Conservation (phyloP, 2,113 vertebrate genomes). For the Actinemys pallida region DNA sequence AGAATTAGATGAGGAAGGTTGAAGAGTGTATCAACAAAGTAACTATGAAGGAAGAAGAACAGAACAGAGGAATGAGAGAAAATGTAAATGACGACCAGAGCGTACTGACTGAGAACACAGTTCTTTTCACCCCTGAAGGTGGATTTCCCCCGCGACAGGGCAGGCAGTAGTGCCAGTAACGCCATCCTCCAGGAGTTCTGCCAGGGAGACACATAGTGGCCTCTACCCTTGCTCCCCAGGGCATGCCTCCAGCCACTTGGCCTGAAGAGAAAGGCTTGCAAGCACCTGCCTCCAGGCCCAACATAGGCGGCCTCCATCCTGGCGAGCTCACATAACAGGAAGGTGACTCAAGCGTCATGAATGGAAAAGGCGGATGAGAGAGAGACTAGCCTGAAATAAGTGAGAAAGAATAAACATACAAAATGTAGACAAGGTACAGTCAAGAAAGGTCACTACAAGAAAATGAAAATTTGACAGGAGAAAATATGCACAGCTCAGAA, state of each 20-base stretch:
- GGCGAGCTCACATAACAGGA: neutral
- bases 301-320: neutral
- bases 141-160: neutral
- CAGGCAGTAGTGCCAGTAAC: slow-evolving; percentile 34
- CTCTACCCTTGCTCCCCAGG: neutral
- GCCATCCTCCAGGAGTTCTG: slow-evolving; percentile 3
- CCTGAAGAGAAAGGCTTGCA: slow-evolving; percentile 2
- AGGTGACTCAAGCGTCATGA: neutral
- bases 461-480: neutral
- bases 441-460: neutral
- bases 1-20: neutral
- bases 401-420: neutral
- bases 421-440: neutral
- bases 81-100: neutral
- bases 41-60: neutral
- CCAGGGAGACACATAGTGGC: neutral
- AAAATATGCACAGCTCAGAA: neutral
- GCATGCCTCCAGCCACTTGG: slow-evolving; percentile 27
- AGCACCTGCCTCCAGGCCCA: neutral
- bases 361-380: neutral
- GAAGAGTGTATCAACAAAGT: neutral
- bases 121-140: neutral
- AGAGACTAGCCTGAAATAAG: neutral
- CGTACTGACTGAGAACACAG: neutral
- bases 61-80: neutral